A percentile compares a stretch with the other conserved stretches of the same genome.
Conservation (phyloP, 1,140 invertebrate species). For the Pseudomyrmex dendroicus region DNA sequence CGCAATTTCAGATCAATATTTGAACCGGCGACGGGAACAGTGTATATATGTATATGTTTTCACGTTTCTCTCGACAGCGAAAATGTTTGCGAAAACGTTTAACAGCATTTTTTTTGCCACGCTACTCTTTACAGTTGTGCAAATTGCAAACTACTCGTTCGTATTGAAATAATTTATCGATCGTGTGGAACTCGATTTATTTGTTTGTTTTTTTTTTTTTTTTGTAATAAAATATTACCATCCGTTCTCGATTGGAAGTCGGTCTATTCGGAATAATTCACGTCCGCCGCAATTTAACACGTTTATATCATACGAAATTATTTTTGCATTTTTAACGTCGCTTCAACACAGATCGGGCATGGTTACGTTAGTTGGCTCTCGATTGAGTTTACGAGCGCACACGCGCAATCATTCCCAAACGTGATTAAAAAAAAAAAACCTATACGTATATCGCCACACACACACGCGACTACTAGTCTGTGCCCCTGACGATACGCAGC, state of each 20-base stretch:
- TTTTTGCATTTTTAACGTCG: conserved; percentile 51
- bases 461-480: background rate
- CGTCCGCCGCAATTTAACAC: conserved; percentile 30
- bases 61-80: background rate
- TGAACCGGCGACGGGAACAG: conserved; percentile 3
- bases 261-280: conserved; percentile 16
- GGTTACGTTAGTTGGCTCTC: conserved; percentile 27
- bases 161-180: conserved; percentile 20
- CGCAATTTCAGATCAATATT: conserved; percentile 54
- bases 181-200: conserved; percentile 16
- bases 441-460: background rate
- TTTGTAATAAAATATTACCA: conserved; percentile 7
- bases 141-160: conserved; percentile 6
- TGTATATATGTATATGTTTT: background rate
- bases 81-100: conserved; percentile 27
- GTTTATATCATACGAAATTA: conserved; percentile 29
- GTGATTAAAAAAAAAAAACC: conserved; percentile 15
- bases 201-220: background rate
- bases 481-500: background rate
- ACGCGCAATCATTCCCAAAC: background rate
- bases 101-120: conserved; percentile 7
- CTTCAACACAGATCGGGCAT: background rate
- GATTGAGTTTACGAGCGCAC: conserved; percentile 15
- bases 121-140: background rate
- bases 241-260: conserved; percentile 2